A percentile compares a stretch with the other conserved stretches of the same genome.
Conservation (phyloP, 2,888 invertebrate species). For the Acanthosepion esculentum region DNA sequence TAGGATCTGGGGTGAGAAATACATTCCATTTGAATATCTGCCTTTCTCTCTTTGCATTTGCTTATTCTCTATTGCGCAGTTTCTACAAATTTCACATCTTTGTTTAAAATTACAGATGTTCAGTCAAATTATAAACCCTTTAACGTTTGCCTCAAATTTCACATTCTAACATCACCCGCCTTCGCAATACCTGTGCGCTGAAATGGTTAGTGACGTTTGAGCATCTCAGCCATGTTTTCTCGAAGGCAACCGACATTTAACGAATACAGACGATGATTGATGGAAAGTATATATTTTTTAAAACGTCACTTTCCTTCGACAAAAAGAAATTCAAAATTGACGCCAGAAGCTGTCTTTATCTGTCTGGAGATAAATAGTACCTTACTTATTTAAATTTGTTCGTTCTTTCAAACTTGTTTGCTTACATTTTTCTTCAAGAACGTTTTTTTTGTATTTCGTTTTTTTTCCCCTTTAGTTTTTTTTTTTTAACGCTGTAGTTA, state of each 20-base stretch:
- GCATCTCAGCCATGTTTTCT: not conserved
- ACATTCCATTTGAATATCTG: no score
- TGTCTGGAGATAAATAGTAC: constrained; percentile 18
- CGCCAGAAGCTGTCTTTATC: not conserved
- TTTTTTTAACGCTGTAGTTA: no score
- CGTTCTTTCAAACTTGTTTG: no score
- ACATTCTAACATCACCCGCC: not conserved
- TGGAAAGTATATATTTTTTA: not conserved
- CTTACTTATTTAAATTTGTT: not conserved
- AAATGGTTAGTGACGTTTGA: not conserved
- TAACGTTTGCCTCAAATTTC: not conserved
- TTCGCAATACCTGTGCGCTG: not conserved
- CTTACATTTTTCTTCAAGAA: no score
- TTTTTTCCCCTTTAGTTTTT: no score
- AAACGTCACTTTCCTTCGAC: not conserved
- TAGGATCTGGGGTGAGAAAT: no score
- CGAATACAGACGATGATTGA: not conserved
- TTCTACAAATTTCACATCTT: no score
- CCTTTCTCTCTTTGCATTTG: no score
- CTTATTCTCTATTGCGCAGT: no score
- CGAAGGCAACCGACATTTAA: not conserved
- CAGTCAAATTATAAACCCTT: not conserved
- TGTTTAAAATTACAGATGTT: not conserved
- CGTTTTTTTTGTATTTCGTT: no score
- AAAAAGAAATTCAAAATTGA: not conserved